phyloP scores from a whole-genome alignment of 2,113 vertebrate genomes.

The Mesoclemmys tuberculata region DNA sequence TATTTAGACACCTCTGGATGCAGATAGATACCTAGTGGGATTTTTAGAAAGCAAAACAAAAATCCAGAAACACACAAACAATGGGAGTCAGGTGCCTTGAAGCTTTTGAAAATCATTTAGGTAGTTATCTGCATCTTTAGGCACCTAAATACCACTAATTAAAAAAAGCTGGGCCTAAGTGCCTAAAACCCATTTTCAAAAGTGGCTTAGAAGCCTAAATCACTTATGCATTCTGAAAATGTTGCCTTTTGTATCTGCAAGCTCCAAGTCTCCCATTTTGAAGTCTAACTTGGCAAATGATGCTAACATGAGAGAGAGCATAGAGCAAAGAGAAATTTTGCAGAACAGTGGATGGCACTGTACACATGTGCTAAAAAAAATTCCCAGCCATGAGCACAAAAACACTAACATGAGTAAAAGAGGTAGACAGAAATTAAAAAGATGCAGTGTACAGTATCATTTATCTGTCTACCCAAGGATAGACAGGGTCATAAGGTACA shows the following conservation, averaged over 20 bases:
- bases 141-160: neutral
- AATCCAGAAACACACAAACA: neutral
- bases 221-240: neutral
- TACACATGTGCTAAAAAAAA: conserved; percentile 22
- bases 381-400: neutral
- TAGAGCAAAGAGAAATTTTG: conserved; percentile 7
- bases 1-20: neutral
- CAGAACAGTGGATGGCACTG: conserved; percentile 59
- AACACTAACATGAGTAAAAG: neutral
- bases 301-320: neutral
- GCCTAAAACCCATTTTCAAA: neutral
- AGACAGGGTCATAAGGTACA: neutral
- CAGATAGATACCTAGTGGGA: neutral
- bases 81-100: neutral
- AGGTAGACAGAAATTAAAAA: conserved; percentile 19
- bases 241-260: neutral
- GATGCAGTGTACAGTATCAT: conserved; percentile 17
- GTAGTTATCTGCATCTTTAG: neutral
- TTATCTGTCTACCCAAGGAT: neutral
- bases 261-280: neutral
- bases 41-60: neutral
- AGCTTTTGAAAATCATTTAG: neutral
- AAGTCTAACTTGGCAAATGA: neutral
- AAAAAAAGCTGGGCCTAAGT: neutral
- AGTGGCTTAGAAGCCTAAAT: neutral